Conservation (phyloP, 2,888 invertebrate genomes). For the Choreutis nemorana region DNA sequence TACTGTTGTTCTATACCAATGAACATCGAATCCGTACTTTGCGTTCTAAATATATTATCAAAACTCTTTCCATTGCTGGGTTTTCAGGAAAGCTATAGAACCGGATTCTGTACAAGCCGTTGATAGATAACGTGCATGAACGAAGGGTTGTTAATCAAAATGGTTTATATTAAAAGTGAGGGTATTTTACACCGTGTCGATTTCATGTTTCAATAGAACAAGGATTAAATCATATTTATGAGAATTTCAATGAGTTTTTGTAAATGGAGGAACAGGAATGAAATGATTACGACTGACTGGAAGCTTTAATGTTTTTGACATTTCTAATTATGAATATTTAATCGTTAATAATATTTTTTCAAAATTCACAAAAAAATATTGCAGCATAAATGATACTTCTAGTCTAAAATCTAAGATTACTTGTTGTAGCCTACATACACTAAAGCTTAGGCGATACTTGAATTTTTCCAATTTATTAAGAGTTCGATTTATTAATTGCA, state of each 20-base stretch:
- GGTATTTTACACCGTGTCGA: slow-evolving; percentile 38
- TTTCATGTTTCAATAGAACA: slow-evolving; percentile 31
- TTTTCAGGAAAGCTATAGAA: not conserved
- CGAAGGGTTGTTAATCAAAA: slow-evolving; percentile 1
- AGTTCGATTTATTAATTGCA: too few relatives aligned
- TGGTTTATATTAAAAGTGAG: slow-evolving; percentile 19
- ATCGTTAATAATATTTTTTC: too few relatives aligned
- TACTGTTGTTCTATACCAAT: slow-evolving; percentile 38
- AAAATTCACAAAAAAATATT: too few relatives aligned
- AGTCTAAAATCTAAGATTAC: too few relatives aligned
- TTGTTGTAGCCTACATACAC: too few relatives aligned
- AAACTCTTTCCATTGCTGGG: slow-evolving; percentile 14
- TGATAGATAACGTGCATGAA: not conserved
- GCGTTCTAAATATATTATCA: slow-evolving; percentile 5
- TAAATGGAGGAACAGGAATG: not conserved
- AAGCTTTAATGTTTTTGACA: too few relatives aligned
- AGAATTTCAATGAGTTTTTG: slow-evolving; percentile 27
- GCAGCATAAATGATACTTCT: too few relatives aligned
- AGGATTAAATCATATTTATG: slow-evolving; percentile 51
- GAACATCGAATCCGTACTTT: slow-evolving; percentile 17
- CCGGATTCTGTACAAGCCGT: not conserved
- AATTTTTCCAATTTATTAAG: too few relatives aligned
- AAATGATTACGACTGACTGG: too few relatives aligned
- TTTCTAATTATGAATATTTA: too few relatives aligned
- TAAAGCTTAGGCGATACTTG: too few relatives aligned